These are phyloP conservation scores for Pheosia tremula DNA, from an alignment of 2,888 invertebrate genomes.

Conservation along the genomic window DNA sequence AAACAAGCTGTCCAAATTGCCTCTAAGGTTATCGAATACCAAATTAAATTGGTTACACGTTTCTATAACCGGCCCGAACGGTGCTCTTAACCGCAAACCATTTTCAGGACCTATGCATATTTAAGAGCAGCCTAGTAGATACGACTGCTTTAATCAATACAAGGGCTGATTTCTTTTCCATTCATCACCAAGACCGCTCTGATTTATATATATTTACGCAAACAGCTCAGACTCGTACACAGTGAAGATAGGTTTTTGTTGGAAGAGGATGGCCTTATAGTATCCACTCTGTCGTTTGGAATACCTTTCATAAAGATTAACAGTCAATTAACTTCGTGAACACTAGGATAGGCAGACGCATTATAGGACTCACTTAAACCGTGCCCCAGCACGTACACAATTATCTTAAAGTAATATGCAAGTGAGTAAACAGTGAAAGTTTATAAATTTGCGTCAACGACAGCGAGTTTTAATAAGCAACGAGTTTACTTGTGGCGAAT, in stretches of 20 bases:
- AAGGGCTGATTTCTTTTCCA: constrained; percentile 11
- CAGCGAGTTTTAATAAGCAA: constrained; percentile 75
- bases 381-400: constrained; percentile 20
- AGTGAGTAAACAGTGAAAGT: constrained; percentile 50
- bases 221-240: background rate
- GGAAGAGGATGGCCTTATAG: no score
- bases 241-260: background rate
- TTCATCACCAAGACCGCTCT: background rate
- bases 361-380: constrained; percentile 10
- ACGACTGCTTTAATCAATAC: constrained; percentile 21
- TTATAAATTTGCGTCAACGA: constrained; percentile 72
- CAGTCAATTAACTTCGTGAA: background rate
- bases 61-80: constrained; percentile 52
- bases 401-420: constrained; percentile 38
- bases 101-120: constrained; percentile 30
- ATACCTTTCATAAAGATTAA: background rate
- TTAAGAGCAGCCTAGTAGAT: constrained; percentile 10
- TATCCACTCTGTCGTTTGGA: background rate
- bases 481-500: constrained; percentile 70
- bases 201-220: background rate
- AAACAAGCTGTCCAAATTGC: constrained; percentile 74
- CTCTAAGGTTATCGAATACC: constrained; percentile 74
- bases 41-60: constrained; percentile 72
- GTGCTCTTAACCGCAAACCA: constrained; percentile 41
- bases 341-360: background rate